Percentiles rank a stretch among this genome's conserved stretches.
Conservation (phyloP, 2,113 vertebrate species). For the Egretta garzetta region DNA sequence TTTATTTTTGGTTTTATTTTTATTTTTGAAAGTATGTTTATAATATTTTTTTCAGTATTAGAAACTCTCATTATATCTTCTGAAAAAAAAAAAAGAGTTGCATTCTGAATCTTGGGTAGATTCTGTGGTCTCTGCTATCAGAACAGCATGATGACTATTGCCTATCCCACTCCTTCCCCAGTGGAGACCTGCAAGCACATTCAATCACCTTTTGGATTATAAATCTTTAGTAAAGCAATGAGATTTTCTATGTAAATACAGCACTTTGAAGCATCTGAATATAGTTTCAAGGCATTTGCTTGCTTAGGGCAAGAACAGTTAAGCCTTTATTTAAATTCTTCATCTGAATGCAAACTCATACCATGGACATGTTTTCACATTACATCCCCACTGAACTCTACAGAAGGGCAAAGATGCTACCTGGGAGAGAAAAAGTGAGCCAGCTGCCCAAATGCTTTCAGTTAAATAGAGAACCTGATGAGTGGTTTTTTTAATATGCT, state of each 20-base stretch:
- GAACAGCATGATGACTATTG: not conserved
- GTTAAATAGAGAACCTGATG: not conserved
- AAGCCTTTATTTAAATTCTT: conserved; percentile 2
- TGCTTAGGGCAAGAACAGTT: not conserved
- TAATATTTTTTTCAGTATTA: not conserved
- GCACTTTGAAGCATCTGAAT: not conserved
- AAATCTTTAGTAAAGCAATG: not conserved
- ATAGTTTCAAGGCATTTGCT: not conserved
- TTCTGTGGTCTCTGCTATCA: not conserved
- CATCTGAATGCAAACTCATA: not conserved
- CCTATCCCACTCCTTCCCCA: not conserved
- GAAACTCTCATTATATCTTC: not conserved
- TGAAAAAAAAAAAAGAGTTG: not conserved
- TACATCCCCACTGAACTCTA: not conserved
- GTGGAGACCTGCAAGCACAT: not conserved
- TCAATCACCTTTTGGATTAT: not conserved
- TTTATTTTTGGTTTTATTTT: not conserved
- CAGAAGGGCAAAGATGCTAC: not conserved
- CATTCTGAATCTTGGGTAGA: not conserved
- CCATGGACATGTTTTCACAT: not conserved
- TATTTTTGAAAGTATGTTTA: not conserved
- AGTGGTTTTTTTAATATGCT: not conserved
- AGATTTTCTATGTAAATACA: not conserved
- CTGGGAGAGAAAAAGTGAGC: not conserved
- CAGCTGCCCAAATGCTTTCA: not conserved